Base-by-base conservation (phyloP, 2,797 vertebrate species). In the Microchirus variegatus region DNA sequence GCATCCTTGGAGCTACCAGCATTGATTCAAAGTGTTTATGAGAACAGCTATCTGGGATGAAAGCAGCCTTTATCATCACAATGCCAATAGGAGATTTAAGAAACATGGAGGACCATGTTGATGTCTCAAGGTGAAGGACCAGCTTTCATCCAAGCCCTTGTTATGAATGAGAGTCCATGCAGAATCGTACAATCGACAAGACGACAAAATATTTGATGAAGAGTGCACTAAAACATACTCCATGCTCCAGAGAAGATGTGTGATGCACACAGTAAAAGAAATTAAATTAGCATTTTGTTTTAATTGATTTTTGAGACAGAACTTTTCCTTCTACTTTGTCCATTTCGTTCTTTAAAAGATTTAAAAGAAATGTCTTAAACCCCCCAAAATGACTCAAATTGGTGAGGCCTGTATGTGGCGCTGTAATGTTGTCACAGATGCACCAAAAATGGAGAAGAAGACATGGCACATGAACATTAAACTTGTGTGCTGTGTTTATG, bases 1-100 rank as follows among this genome's bases (percentile, higher is more conserved):
- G 69, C 80, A 80, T 82, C 84, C 72, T 91, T 86, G 60, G 51
- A 57, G 67, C 49, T 31, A 13, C 43, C 9, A 9, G 36, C 63
- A 59, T 45, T 51, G 73, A 76, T 76, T 81, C 67, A 55, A 51
- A 47, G 10, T 38, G 19, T 53, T 78, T 53, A 78, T 62, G 65
- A 75, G 78, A 53, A 66, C 41, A 35, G 26, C 70, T 76, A 77
- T 77, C 60, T 53, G 5, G 42, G 49, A 56, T 53, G 47, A 69
- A 68, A 13, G 26, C 40, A 51, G 59, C 61, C 37, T 14, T 56
- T 35, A 63, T 56, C 41, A 60, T 69, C 59, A 49, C 57, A 50
- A 55, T 44, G 44, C 47, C 56, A 13, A 51, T 60, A 83, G 80
- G 44, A 61, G 66, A 73, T 86, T 82, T 73, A 75, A 51, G 48